Base-by-base conservation (phyloP, 2,113 vertebrate genomes). In the Nannospalax galili region DNA sequence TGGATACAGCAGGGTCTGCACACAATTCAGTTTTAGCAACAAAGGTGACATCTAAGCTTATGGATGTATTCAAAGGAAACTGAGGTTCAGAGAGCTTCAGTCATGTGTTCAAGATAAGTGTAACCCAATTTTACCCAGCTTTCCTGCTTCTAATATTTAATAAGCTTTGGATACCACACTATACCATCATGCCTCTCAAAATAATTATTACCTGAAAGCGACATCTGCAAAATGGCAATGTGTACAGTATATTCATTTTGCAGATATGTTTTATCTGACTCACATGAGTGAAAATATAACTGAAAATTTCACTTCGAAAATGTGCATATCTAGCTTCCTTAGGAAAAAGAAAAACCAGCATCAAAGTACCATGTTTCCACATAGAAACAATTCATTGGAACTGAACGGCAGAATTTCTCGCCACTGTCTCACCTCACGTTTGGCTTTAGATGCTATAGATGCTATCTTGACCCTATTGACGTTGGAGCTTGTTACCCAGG, bases 391-490 rank as follows among this genome's bases (percentile, higher is more conserved):
- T 5, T 37, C 42, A 16, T 60, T 40, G 52, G 60, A 88, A 35
- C 24, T 20, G 20, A 73, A 17, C 32, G 30, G 16, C 0, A 10
- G 30, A 28, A 3, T 72, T 58, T 14, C 15, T 67, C 35, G 56
- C 52, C n/a, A 79, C 40, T 56, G 1, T n/a, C 12, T 58, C 14
- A 12, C 42, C 10, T 37, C 60, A 22, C 22, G 7, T 86, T 69
- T 37, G 9, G 6, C 40, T 73, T 78, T 19, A 73, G 32, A 80
- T 30, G 24, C 8, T 26, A 48, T 19, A 73, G 32, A 80, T 30
- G 24, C 8, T 26, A 48, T n/a, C 14, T 40, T 15, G 72, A 22
- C 7, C 20, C 28, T 11, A 2, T 0, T 1, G 12, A 22, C 40
- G 30, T 3, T 37, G 22, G 4, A 35, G 11, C 67, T 70, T 73